Evolutionary conservation across 30 jellyfish, hydroid and myxozoan genomes (phyloP).

Genomic region (Phacellophora camtschatica): DNA sequence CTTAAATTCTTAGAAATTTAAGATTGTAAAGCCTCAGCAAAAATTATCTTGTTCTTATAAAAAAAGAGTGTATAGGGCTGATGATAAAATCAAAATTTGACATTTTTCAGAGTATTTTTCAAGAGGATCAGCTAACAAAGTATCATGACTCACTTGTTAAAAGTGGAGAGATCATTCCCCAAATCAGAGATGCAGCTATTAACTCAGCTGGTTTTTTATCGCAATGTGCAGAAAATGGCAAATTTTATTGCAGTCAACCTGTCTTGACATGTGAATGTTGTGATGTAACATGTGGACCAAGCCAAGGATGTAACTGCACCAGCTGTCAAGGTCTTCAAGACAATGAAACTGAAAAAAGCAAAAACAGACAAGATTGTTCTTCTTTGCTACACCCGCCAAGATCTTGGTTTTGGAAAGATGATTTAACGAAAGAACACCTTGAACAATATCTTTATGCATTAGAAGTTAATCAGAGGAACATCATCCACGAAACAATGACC

Average conservation of each 20-base stretch:
- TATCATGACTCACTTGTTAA: constrained; percentile 19
- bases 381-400: constrained; percentile 60
- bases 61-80: too few relatives aligned
- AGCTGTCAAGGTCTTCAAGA: constrained; percentile 65
- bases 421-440: constrained; percentile 46
- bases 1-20: too few relatives aligned
- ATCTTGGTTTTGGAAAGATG: constrained; percentile 87
- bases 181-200: constrained; percentile 34
- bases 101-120: constrained; percentile 32
- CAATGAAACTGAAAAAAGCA: constrained; percentile 36
- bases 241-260: constrained; percentile 79
- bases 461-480: constrained; percentile 56
- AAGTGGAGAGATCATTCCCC: constrained; percentile 51
- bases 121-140: constrained; percentile 30
- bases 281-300: constrained; percentile 83
- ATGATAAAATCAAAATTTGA: too few relatives aligned
- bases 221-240: constrained; percentile 80
- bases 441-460: constrained; percentile 40
- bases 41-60: too few relatives aligned
- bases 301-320: constrained; percentile 81
- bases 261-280: constrained; percentile 79
- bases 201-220: constrained; percentile 75
- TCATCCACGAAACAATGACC: constrained; percentile 47
- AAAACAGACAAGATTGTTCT: constrained; percentile 35
- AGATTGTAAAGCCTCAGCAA: too few relatives aligned